Conservation (phyloP, 2,888 invertebrate genomes). For the Drosophila neutralis region DNA sequence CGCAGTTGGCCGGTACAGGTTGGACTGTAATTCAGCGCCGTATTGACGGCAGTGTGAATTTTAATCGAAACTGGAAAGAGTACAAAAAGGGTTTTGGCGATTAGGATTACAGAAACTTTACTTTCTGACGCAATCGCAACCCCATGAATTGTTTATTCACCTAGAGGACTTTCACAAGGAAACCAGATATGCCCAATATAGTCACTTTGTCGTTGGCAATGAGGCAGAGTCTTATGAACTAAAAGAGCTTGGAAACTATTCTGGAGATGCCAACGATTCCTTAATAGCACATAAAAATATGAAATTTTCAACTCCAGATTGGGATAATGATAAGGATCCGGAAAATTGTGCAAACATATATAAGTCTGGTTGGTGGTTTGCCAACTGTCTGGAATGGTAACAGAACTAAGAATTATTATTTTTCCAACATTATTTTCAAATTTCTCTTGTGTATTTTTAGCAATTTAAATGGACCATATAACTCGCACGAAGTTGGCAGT, state of each 20-base stretch:
- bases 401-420: neutral
- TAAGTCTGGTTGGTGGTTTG: neutral
- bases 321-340: conserved; percentile 87
- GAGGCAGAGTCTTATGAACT: conserved; percentile 88
- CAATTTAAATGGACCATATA: neutral
- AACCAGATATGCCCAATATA: conserved; percentile 87
- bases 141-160: conserved; percentile 87
- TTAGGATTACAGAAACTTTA: conserved; percentile 88
- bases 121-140: conserved; percentile 79
- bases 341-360: conserved; percentile 83
- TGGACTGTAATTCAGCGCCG: neutral
- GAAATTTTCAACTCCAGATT: conserved; percentile 88
- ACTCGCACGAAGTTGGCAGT: fast-evolving
- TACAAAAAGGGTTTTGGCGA: conserved; percentile 90
- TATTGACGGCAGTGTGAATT: neutral
- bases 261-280: conserved; percentile 88
- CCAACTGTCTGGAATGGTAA: fast-evolving
- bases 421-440: neutral
- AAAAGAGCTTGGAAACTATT: conserved; percentile 87
- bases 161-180: conserved; percentile 87
- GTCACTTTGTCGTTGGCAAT: conserved; percentile 87
- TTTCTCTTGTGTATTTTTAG: neutral
- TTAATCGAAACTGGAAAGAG: neutral
- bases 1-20: neutral
- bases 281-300: conserved; percentile 88